Percentiles rank a stretch among this genome's conserved stretches.
phyloP scores from a whole-genome alignment of 2,888 invertebrate genomes.

The Agonopterix arenella region DNA sequence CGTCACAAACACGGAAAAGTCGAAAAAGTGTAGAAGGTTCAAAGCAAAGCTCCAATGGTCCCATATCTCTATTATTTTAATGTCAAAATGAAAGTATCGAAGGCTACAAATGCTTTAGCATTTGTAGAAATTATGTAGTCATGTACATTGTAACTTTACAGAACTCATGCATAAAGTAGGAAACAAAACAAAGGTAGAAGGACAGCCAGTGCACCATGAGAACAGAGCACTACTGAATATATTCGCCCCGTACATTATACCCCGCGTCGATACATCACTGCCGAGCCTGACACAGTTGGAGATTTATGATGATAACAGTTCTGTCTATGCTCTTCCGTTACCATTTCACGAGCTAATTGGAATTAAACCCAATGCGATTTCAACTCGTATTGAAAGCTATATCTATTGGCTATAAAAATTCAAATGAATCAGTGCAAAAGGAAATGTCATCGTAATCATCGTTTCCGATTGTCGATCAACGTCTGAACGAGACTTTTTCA shows the following conservation, averaged over 20 bases:
- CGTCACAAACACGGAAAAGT: no score
- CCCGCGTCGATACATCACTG: conserved; percentile 10
- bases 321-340: conserved; percentile 8
- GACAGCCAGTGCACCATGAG: neutral
- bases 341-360: conserved; percentile 10
- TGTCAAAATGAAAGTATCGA: no score
- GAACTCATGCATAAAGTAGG: no score
- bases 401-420: conserved; percentile 5
- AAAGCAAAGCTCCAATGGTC: no score
- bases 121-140: no score
- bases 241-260: conserved; percentile 4
- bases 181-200: neutral
- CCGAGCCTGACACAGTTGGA: conserved; percentile 6
- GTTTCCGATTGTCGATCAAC: conserved; percentile 31
- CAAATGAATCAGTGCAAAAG: conserved; percentile 4
- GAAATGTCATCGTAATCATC: conserved; percentile 22
- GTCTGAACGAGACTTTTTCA: conserved; percentile 79
- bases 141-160: no score
- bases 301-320: conserved; percentile 11
- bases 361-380: conserved; percentile 4
- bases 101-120: no score
- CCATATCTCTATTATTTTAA: no score
- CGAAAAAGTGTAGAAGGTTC: no score
- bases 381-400: neutral
- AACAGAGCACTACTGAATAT: neutral